Base-by-base conservation (phyloP, 92 coral and sea anemone species). In the Metridium senile region DNA sequence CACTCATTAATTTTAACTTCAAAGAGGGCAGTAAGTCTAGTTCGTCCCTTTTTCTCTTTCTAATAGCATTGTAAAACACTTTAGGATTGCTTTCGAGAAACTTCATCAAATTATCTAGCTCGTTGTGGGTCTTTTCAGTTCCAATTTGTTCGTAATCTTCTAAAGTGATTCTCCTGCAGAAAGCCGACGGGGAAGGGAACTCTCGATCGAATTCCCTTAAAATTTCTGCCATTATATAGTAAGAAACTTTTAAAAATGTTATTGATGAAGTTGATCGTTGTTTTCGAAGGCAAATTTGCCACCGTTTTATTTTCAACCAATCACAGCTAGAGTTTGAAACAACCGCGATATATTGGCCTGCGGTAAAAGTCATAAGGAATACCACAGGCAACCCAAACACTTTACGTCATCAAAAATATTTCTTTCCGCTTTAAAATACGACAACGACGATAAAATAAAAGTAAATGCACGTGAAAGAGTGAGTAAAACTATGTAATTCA, bases 181-280 rank as follows among this genome's bases (percentile, higher is more conserved):
- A 70, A n/a, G 63, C 59, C 1, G 28, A 76, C n/a, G 77, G 78
- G 9, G 74, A 51, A 64, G 92, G 89, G 1, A 72, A 52, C 17
- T 88, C 85, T 39, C 81, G 59, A 51, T 84, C 88, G 62, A 83
- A 78, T 51, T 84, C 92, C 31, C 26, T 72, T 39, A 87, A 66
- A 72, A 62, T 62, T 61, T 67, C 85, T 23, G 87, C 84, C 83
- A 79, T 84, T 39, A 6, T 4, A 39, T 39, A 4, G 49, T 39
- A 39, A 13, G 23, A 54, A 9, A 54, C 4, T 54, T 16, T 54
- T 3, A 54, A 54, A 9, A 9, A 3, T 54, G 61, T 54, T 54
- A 54, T 39, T 13, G 13, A 54, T 21, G n/a, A 20, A 54, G n/a
- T 54, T 20, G 61, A 45, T 16, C 61, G 61, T 21, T 54, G 25